Base-by-base conservation (phyloP, 2,797 vertebrate genomes). In the Rhodeus uyekii region DNA sequence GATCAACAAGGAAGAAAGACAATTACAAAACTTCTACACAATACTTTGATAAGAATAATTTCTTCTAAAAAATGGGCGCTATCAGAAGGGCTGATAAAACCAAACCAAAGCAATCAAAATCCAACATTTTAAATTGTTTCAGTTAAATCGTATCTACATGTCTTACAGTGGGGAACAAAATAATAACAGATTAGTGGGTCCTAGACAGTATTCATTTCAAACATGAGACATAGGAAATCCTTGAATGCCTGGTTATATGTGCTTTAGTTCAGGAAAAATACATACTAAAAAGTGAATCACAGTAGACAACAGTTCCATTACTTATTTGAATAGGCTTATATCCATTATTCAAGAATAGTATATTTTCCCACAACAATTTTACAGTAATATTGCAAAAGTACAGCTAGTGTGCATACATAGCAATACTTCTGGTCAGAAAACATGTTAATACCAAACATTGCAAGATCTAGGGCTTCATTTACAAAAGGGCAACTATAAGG, bases 31-130 rank as follows among this genome's bases (percentile, higher is more conserved):
- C 94, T 96, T 92, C 92, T 94, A 96, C 93, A 95, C 93, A 92
- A 95, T 94, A 96, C 95, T 98, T 98, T 97, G 95, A 96, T 97
- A 96, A 96, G 94, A 97, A 96, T 94, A 95, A 90, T 93, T 91
- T 94, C 90, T 95, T 93, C 92, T 92, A 94, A 93, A 94, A 92
- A 90, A 24, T 12, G 90, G 92, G 93, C 93, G 2, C 32, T 48
- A 71, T 83, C 82, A 91, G 92, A 92, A 75, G 82, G 53, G 80
- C 86, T 16, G 16, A 42, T 46, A 81, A 82, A n/a, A 64, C 63
- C 80, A 90, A 87, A 87, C 83, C 67, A 83, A 87, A 87, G 85
- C 92, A 90, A 87, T 85, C 92, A 90, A 85, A 89, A 94, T 87
- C 80, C 88, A 93, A 82, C 87, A 92, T 94, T 90, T 88, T 44